Conservation (phyloP, 1,140 invertebrate genomes). For the Drosophila obscura region DNA sequence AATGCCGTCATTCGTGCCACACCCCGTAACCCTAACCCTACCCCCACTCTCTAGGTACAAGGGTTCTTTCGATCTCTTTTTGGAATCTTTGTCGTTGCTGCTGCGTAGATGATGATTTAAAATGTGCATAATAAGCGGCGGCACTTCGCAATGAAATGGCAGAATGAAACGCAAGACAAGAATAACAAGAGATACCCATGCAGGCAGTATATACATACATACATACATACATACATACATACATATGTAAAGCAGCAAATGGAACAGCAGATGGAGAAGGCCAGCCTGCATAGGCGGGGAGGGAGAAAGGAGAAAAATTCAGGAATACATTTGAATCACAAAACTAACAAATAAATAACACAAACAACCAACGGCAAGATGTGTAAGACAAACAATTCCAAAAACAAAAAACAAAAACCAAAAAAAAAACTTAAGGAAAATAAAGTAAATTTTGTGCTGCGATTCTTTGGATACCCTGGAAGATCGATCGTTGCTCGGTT, state of each 20-base stretch:
- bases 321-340: slow-evolving; percentile 78
- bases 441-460: too few species aligned
- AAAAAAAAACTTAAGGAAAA: neutral
- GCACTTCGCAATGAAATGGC: slow-evolving; percentile 54
- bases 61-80: neutral
- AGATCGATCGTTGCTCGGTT: too few species aligned
- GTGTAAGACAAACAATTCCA: slow-evolving; percentile 69
- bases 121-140: slow-evolving; percentile 81
- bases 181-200: slow-evolving; percentile 33
- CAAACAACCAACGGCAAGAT: slow-evolving; percentile 64
- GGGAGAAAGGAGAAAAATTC: neutral
- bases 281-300: too few species aligned
- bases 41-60: neutral
- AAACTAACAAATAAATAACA: slow-evolving; percentile 82
- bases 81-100: slow-evolving; percentile 38
- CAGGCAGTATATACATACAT: neutral
- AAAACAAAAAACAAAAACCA: slow-evolving; percentile 19
- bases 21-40: neutral
- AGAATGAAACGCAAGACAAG: slow-evolving; percentile 37
- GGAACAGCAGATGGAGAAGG: too few species aligned
- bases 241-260: too few species aligned
- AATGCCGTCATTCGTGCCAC: slow-evolving; percentile 50
- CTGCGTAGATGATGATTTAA: slow-evolving; percentile 80
- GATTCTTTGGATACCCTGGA: too few species aligned
- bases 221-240: too few species aligned